phyloP scores from a whole-genome alignment of 2,113 vertebrate genomes.

The Mesembrinibis cayennensis region DNA sequence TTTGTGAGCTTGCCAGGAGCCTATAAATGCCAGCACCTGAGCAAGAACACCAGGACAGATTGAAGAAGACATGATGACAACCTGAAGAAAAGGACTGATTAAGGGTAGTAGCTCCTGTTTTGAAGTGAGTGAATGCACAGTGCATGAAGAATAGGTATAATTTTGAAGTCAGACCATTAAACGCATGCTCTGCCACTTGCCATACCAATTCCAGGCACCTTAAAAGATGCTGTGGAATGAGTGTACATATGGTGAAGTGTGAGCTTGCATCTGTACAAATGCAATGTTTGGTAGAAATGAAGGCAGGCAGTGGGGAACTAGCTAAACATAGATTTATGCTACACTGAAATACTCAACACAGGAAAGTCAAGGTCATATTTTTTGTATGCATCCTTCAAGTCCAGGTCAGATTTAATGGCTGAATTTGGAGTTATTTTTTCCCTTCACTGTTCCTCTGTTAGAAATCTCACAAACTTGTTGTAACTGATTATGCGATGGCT shows the following conservation, averaged over 20 bases:
- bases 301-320: neutral
- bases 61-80: neutral
- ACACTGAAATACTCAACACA: neutral
- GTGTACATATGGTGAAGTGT: neutral
- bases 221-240: neutral
- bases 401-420: neutral
- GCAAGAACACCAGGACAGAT: neutral
- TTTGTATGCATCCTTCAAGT: neutral
- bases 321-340: neutral
- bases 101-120: neutral
- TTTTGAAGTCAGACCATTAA: neutral
- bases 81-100: neutral
- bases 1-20: neutral
- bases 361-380: neutral
- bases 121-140: neutral
- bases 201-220: neutral
- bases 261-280: neutral
- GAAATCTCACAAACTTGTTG: neutral
- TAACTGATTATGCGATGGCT: neutral
- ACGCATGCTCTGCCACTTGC: neutral
- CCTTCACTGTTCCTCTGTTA: neutral
- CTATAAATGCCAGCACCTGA: neutral
- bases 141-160: neutral
- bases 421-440: neutral
- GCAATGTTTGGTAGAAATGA: neutral